Percentiles rank a stretch among this genome's conserved stretches.
These are phyloP conservation scores for Pseudorasbora parva DNA, from an alignment of 2,113 vertebrate genomes.

Conservation along the genomic window DNA sequence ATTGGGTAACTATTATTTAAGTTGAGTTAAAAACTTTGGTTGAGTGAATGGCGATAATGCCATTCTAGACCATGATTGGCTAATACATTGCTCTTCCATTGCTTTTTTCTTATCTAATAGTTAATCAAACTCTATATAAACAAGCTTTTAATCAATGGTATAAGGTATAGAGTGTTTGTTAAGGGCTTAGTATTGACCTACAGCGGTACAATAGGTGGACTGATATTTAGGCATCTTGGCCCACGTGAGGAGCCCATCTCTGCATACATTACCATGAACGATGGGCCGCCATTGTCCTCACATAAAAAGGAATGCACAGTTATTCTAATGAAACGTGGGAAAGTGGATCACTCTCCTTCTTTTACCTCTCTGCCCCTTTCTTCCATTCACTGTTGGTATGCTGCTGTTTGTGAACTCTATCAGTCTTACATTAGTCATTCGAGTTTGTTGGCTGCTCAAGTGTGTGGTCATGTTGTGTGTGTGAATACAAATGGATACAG, in stretches of 20 bases:
- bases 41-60: background rate
- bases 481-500: background rate
- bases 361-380: background rate
- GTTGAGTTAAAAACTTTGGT: background rate
- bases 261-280: conserved; percentile 66
- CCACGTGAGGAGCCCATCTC: conserved; percentile 14
- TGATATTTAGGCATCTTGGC: conserved; percentile 5
- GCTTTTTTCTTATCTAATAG: background rate
- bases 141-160: background rate
- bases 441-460: background rate
- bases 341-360: conserved; percentile 49
- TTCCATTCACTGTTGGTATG: conserved; percentile 33
- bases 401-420: background rate
- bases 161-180: background rate
- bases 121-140: conserved; percentile 1
- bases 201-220: conserved; percentile 12
- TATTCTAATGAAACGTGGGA: conserved; percentile 73
- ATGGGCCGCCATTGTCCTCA: conserved; percentile 66
- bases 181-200: background rate
- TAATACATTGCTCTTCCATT: background rate
- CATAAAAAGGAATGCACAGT: conserved; percentile 66
- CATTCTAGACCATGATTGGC: background rate
- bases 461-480: background rate
- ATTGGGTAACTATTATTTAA: background rate
- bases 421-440: background rate